These are phyloP conservation scores for Botia kubotai DNA, from an alignment of 2,797 vertebrate species.

Conservation along the genomic window DNA sequence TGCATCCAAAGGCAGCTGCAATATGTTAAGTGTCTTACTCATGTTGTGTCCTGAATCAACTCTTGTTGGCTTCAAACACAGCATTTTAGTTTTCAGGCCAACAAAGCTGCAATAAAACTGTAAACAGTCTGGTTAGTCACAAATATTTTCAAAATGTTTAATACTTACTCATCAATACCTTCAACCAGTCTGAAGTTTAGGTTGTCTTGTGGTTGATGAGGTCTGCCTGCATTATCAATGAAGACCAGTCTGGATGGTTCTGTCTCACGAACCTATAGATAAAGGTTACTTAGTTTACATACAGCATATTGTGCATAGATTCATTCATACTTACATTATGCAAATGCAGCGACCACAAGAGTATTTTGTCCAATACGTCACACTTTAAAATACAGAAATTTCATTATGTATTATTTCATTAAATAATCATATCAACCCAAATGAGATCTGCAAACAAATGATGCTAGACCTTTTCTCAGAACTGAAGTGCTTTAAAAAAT, in stretches of 20 bases:
- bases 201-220: slow-evolving; percentile 81
- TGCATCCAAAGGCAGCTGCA: neutral
- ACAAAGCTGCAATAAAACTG: neutral
- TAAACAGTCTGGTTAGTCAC: neutral
- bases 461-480: too few relatives aligned
- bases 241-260: slow-evolving; percentile 87
- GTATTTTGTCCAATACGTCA: neutral
- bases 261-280: slow-evolving; percentile 74
- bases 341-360: neutral
- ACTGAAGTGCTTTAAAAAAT: too few relatives aligned
- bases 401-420: too few relatives aligned
- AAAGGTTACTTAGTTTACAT: neutral
- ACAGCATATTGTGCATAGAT: neutral
- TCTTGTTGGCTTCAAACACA: neutral
- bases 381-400: neutral
- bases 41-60: too few relatives aligned
- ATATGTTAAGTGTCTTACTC: neutral
- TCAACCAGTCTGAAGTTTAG: slow-evolving; percentile 91
- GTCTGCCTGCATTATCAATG: slow-evolving; percentile 90
- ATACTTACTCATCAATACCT: slow-evolving; percentile 87
- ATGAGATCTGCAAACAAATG: too few relatives aligned
- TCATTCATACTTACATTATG: neutral
- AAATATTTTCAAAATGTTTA: slow-evolving; percentile 32
- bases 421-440: too few relatives aligned
- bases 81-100: too few relatives aligned